Percentiles rank a stretch among this genome's conserved stretches.
Evolutionary conservation across 2,797 vertebrate genomes (phyloP).

Genomic region (Aulostomus chinensis): DNA sequence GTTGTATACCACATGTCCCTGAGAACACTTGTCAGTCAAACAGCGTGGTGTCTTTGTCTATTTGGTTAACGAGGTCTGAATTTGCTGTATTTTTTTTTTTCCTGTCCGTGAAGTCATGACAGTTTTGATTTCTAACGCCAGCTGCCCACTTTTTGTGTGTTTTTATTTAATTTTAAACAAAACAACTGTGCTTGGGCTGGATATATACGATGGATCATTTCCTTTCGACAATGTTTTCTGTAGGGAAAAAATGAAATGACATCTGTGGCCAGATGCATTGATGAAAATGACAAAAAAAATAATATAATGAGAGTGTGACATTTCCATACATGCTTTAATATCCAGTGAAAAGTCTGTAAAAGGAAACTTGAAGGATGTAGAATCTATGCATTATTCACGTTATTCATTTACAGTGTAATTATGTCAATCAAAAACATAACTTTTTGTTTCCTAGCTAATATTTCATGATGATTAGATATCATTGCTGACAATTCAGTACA

Average conservation of each 20-base stretch:
- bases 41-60: constrained; percentile 15
- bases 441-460: no score
- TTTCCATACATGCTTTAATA: no score
- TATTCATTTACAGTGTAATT: no score
- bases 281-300: no score
- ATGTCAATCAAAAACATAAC: no score
- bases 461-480: no score
- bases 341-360: neutral
- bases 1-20: constrained; percentile 22
- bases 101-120: neutral
- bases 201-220: constrained; percentile 11
- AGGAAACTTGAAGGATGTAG: neutral
- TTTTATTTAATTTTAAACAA: constrained; percentile 22
- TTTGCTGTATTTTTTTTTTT: constrained; percentile 3
- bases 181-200: neutral
- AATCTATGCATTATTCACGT: neutral
- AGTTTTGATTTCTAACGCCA: neutral
- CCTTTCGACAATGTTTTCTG: neutral
- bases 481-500: no score
- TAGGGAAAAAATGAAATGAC: no score
- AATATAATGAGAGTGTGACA: no score
- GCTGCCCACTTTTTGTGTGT: constrained; percentile 1
- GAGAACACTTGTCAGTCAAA: constrained; percentile 39
- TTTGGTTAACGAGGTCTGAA: constrained; percentile 9
- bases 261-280: no score